phyloP scores from a whole-genome alignment of 2,888 invertebrate genomes.

The Cryptocephalus primarius region DNA sequence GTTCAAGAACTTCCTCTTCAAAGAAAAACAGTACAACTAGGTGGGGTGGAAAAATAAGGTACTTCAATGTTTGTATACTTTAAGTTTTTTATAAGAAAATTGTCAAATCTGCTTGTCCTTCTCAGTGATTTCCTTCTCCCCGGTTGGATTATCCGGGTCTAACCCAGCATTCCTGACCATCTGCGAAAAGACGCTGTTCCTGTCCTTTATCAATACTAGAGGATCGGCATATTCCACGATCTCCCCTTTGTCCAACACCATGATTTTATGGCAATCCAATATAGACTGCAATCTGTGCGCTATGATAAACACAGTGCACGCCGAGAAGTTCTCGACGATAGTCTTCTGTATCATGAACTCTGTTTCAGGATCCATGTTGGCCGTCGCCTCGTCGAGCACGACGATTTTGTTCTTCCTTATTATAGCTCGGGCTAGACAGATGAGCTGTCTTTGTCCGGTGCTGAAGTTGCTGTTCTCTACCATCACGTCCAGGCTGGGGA shows the following conservation, averaged over 20 bases:
- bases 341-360: constrained; percentile 43
- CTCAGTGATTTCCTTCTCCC: no score
- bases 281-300: constrained; percentile 39
- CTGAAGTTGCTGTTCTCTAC: constrained; percentile 19
- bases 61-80: background rate
- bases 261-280: constrained; percentile 40
- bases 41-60: no score
- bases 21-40: no score
- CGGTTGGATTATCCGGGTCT: background rate
- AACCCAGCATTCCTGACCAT: constrained; percentile 14
- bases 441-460: constrained; percentile 42
- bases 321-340: constrained; percentile 40
- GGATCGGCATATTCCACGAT: constrained; percentile 24
- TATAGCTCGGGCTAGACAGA: constrained; percentile 46
- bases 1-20: no score
- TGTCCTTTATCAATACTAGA: constrained; percentile 15
- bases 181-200: constrained; percentile 16
- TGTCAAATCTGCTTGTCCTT: no score
- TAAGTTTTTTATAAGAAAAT: background rate
- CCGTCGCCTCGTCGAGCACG: constrained; percentile 47
- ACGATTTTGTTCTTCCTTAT: constrained; percentile 41
- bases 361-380: constrained; percentile 45
- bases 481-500: constrained; percentile 24
- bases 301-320: constrained; percentile 44
- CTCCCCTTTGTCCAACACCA: constrained; percentile 43